phyloP scores from a whole-genome alignment of 2,113 vertebrate genomes.

The Triplophysa tibetana region DNA sequence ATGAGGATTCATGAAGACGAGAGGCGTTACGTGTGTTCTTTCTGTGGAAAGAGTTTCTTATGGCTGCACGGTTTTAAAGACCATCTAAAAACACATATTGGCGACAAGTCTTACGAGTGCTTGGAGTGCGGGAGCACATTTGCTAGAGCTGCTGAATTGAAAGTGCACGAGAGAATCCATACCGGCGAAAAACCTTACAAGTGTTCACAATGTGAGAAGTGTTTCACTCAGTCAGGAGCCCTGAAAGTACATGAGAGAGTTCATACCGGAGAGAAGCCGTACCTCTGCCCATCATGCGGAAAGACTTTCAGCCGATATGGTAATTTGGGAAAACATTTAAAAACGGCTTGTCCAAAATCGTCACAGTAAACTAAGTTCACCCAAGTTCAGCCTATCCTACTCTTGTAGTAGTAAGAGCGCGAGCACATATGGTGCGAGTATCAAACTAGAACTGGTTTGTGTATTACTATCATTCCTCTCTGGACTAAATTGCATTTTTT shows the following conservation, averaged over 20 bases:
- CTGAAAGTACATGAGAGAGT: slow-evolving; percentile 6
- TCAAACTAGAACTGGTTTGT: too few relatives aligned
- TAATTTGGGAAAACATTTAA: slow-evolving; percentile 19
- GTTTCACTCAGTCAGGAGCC: background rate
- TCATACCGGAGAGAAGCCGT: slow-evolving; percentile 22
- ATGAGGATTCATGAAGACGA: slow-evolving; percentile 18
- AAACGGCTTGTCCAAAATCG: slow-evolving; percentile 13
- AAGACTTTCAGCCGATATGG: slow-evolving; percentile 27
- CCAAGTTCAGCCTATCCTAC: too few relatives aligned
- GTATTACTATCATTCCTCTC: too few relatives aligned
- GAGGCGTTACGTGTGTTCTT: background rate
- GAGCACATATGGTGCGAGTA: too few relatives aligned
- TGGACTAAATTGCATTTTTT: too few relatives aligned
- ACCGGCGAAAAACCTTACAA: slow-evolving; percentile 12
- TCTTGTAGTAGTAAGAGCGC: too few relatives aligned
- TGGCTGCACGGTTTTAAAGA: background rate
- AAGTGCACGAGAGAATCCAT: slow-evolving; percentile 14
- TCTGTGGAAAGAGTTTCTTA: slow-evolving; percentile 16
- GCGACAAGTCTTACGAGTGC: slow-evolving; percentile 25
- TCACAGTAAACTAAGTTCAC: background rate
- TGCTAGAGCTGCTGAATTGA: slow-evolving; percentile 3
- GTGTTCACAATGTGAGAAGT: slow-evolving; percentile 32
- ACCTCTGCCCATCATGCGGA: slow-evolving; percentile 5
- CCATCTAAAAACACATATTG: slow-evolving; percentile 6
- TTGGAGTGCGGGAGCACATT: slow-evolving; percentile 9